These are phyloP conservation scores for Ennomos quercinarius DNA, from an alignment of 2,888 invertebrate genomes.

Conservation along the genomic window DNA sequence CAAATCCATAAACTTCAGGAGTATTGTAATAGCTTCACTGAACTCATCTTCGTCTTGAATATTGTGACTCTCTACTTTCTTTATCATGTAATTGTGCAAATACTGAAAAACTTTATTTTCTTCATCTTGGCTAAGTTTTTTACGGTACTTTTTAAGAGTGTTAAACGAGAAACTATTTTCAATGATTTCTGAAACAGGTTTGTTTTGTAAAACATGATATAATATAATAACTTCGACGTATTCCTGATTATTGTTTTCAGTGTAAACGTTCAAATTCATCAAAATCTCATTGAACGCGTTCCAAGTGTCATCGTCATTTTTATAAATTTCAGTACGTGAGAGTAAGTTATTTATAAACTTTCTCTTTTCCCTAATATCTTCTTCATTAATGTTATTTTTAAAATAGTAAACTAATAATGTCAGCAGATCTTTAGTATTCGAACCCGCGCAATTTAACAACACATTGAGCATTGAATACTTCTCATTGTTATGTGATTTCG, in stretches of 20 bases:
- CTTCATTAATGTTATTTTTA: slow-evolving; percentile 57
- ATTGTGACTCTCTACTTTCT: slow-evolving; percentile 42
- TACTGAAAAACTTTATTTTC: slow-evolving; percentile 59
- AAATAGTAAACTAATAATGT: slow-evolving; percentile 54
- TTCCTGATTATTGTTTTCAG: slow-evolving; percentile 45
- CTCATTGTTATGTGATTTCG: slow-evolving; percentile 43
- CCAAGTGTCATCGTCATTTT: slow-evolving; percentile 61
- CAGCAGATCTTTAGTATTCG: slow-evolving; percentile 50
- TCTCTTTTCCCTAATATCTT: slow-evolving; percentile 46
- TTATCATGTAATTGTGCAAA: slow-evolving; percentile 47
- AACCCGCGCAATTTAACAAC: slow-evolving; percentile 52
- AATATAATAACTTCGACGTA: slow-evolving; percentile 55
- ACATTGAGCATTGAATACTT: slow-evolving; percentile 52
- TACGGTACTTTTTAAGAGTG: slow-evolving; percentile 47
- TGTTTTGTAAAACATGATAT: slow-evolving; percentile 51
- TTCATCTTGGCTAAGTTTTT: slow-evolving; percentile 50
- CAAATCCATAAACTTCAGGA: slow-evolving; percentile 48
- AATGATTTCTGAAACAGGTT: slow-evolving; percentile 52
- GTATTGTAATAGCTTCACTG: slow-evolving; percentile 30
- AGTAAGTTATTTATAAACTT: slow-evolving; percentile 55
- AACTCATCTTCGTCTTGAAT: slow-evolving; percentile 48
- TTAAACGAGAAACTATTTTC: slow-evolving; percentile 52
- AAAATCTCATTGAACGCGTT: slow-evolving; percentile 58
- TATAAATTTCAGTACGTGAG: slow-evolving; percentile 43
- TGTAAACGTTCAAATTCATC: slow-evolving; percentile 57